Evolutionary conservation across 2,113 vertebrate genomes (phyloP).

Genomic region (Erythrocebus patas): DNA sequence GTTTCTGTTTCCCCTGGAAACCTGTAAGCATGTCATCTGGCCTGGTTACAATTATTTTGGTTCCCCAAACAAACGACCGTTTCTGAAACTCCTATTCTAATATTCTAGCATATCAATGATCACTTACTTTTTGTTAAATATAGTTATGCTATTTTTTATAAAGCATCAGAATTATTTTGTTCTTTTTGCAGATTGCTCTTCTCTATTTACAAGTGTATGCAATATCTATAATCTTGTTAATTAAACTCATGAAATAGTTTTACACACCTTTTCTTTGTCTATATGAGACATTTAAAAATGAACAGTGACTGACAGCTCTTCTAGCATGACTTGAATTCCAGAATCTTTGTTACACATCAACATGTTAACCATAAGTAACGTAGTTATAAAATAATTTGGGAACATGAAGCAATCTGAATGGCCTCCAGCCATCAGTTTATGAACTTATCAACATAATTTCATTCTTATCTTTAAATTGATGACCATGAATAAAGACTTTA

Average conservation of each 20-base stretch:
- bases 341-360: conserved; percentile 52
- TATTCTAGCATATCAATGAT: neutral
- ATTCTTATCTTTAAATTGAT: conserved; percentile 67
- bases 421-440: conserved; percentile 58
- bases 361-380: conserved; percentile 52
- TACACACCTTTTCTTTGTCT: neutral
- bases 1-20: conserved; percentile 38
- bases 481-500: conserved; percentile 55
- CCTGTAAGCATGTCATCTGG: neutral
- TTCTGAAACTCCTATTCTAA: neutral
- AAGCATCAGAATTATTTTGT: conserved; percentile 4
- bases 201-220: neutral
- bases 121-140: neutral
- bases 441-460: conserved; percentile 62
- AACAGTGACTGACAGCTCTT: conserved; percentile 23
- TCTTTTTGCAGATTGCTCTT: neutral
- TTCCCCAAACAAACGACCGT: neutral
- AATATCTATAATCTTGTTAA: neutral
- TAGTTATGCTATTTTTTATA: conserved; percentile 8
- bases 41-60: neutral
- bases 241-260: conserved; percentile 17
- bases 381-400: conserved; percentile 54
- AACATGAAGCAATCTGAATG: conserved; percentile 57
- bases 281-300: neutral
- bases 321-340: neutral